phyloP scores from a whole-genome alignment of 2,888 invertebrate species.

The Eueremaeus valkanovi region DNA sequence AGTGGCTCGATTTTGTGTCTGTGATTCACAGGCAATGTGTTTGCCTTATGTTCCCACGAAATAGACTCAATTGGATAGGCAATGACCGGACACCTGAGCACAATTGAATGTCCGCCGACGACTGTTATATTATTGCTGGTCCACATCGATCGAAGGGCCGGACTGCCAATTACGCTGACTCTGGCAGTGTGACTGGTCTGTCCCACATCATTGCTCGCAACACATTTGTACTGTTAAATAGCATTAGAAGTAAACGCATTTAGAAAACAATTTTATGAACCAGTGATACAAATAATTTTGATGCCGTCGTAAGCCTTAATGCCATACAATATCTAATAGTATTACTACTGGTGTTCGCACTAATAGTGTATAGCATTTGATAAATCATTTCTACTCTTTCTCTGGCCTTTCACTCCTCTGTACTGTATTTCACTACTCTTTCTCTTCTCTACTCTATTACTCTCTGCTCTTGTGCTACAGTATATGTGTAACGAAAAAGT shows the following conservation, averaged over 20 bases:
- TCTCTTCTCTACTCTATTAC: background rate
- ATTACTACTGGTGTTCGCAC: background rate
- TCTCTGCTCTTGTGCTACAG: background rate
- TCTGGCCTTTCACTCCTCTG: too few species aligned
- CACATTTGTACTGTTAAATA: slow-evolving; percentile 37
- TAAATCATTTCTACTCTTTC: slow-evolving; percentile 6
- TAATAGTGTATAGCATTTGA: slow-evolving; percentile 7
- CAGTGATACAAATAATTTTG: background rate
- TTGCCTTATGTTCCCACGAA: slow-evolving; percentile 70
- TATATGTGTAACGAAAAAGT: background rate
- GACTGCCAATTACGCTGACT: slow-evolving; percentile 38
- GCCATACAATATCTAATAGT: background rate
- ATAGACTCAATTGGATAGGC: slow-evolving; percentile 90
- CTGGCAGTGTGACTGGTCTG: slow-evolving; percentile 16
- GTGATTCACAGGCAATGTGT: slow-evolving; percentile 49
- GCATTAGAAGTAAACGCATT: background rate
- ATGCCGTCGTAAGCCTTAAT: background rate
- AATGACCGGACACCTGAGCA: slow-evolving; percentile 81
- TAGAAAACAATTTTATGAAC: background rate
- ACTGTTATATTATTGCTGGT: slow-evolving; percentile 66
- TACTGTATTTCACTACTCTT: background rate
- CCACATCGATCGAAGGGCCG: slow-evolving; percentile 31
- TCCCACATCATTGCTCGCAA: slow-evolving; percentile 41
- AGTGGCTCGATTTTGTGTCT: slow-evolving; percentile 50
- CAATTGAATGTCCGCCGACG: slow-evolving; percentile 69